Conservation (phyloP, 2,113 vertebrate species). For the Azemiops feae region DNA sequence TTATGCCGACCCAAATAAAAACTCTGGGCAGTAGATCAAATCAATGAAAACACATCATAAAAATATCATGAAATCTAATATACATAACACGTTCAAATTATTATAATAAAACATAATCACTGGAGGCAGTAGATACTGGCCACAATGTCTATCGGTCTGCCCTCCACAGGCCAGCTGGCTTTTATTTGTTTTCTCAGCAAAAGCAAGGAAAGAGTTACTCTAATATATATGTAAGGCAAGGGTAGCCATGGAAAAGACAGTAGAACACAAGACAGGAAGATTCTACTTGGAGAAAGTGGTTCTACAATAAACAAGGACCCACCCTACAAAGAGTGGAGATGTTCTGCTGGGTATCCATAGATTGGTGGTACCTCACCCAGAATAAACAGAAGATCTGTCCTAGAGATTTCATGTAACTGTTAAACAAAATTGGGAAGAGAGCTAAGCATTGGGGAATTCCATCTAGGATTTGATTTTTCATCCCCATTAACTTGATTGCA, state of each 20-base stretch:
- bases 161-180: neutral
- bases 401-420: neutral
- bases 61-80: neutral
- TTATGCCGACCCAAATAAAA: neutral
- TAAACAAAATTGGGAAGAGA: neutral
- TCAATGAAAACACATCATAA: neutral
- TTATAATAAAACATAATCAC: neutral
- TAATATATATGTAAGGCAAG: neutral
- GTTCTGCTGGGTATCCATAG: neutral
- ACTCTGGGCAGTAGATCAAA: neutral
- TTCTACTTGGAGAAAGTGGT: neutral
- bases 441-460: neutral
- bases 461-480: neutral
- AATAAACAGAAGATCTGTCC: neutral
- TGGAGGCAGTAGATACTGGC: neutral
- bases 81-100: neutral
- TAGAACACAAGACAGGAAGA: neutral
- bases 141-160: neutral
- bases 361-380: neutral
- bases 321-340: neutral
- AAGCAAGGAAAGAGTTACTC: neutral
- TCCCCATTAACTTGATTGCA: neutral
- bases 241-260: neutral
- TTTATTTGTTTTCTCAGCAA: neutral
- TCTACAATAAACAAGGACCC: neutral